A percentile compares a stretch with the other conserved stretches of the same genome.
Evolutionary conservation across 1,140 invertebrate species (phyloP).

Genomic region (Drosophila cardini): DNA sequence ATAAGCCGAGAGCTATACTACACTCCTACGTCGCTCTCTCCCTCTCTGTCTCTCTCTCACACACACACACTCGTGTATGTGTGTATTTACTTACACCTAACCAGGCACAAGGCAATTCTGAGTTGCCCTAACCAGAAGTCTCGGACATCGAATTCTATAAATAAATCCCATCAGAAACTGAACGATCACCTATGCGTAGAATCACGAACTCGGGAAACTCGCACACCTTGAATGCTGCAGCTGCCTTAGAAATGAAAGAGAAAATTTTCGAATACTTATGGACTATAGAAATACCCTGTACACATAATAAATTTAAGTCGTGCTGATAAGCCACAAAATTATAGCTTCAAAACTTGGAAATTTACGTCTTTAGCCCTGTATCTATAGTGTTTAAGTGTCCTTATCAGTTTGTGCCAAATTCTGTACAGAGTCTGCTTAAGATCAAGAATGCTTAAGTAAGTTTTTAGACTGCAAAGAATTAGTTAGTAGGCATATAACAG

Average conservation of each 20-base stretch:
- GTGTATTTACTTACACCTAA: constrained; percentile 11
- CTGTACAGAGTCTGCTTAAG: too few species aligned
- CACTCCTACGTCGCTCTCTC: constrained; percentile 19
- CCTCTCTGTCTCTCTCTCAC: constrained; percentile 7
- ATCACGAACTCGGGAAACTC: constrained; percentile 46
- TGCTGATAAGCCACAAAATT: too few species aligned
- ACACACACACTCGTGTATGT: constrained; percentile 5
- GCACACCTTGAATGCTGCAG: constrained; percentile 53
- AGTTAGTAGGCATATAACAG: too few species aligned
- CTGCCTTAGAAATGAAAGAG: constrained; percentile 20
- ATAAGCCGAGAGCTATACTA: constrained; percentile 56
- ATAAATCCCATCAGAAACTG: constrained; percentile 56
- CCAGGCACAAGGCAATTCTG: constrained; percentile 50
- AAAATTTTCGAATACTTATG: neutral
- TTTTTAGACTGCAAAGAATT: too few species aligned
- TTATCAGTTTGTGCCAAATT: too few species aligned
- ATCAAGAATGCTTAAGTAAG: too few species aligned
- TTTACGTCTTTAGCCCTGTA: too few species aligned
- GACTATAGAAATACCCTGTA: neutral
- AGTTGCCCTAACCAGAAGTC: constrained; percentile 71
- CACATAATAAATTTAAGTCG: too few species aligned
- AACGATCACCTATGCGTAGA: constrained; percentile 56
- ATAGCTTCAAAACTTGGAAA: too few species aligned
- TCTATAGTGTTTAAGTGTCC: too few species aligned
- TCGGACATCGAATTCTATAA: constrained; percentile 53